Conservation (phyloP, 2,797 vertebrate genomes). For the Hemitrygon akajei region DNA sequence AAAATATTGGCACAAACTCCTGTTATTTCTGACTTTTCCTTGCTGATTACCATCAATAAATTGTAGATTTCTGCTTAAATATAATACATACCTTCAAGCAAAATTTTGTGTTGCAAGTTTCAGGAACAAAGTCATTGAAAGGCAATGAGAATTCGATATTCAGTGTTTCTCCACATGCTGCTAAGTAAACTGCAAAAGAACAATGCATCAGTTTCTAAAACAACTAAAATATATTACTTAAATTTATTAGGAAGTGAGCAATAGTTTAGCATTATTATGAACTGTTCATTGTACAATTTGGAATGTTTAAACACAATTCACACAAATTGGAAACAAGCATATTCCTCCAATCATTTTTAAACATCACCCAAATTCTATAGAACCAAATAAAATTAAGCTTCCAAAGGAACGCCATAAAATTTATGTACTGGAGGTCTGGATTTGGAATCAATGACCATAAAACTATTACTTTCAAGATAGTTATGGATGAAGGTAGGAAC, state of each 20-base stretch:
- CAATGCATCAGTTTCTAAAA: not conserved
- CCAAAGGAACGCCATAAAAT: not conserved
- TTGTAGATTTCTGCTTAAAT: no score
- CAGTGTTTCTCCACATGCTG: conserved; percentile 92
- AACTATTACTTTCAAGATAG: no score
- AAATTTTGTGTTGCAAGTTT: conserved; percentile 83
- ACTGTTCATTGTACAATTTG: not conserved
- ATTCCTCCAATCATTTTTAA: not conserved
- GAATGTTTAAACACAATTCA: not conserved
- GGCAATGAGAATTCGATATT: conserved; percentile 92
- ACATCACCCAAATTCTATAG: not conserved
- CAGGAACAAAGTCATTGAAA: conserved; percentile 91
- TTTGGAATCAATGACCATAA: no score
- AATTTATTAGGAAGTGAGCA: not conserved
- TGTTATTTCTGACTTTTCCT: no score
- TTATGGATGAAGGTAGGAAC: no score
- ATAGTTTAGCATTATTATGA: not conserved
- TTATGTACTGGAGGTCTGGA: not conserved
- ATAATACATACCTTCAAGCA: conserved; percentile 72
- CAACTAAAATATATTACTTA: not conserved
- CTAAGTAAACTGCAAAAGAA: conserved; percentile 80
- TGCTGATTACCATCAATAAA: no score
- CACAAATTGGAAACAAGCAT: not conserved
- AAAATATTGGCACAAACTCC: no score
- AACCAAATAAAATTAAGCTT: not conserved